Conservation (phyloP, 2,888 invertebrate species). For the Dasysyrphus tricinctus region DNA sequence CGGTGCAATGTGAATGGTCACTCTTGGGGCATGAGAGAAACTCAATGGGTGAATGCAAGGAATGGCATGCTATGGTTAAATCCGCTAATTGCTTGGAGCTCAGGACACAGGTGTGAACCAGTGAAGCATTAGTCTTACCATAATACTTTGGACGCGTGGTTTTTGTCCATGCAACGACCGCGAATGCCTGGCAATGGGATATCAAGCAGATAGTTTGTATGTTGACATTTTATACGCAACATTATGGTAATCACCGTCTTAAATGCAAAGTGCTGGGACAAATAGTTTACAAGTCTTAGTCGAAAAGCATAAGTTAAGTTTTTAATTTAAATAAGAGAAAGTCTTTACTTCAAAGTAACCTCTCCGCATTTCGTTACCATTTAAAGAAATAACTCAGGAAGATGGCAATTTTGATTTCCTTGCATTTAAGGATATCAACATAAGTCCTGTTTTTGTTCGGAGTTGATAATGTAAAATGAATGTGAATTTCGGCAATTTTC, state of each 20-base stretch:
- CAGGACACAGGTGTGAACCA: slow-evolving; percentile 61
- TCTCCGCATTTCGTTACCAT: not conserved
- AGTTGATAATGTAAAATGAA: too few relatives aligned
- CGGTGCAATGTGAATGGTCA: slow-evolving; percentile 58
- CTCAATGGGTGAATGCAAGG: slow-evolving; percentile 51
- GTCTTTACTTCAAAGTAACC: not conserved
- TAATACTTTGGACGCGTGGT: not conserved
- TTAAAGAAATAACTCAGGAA: not conserved
- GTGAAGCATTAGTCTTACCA: slow-evolving; percentile 27
- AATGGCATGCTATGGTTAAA: slow-evolving; percentile 57
- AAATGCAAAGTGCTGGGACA: not conserved
- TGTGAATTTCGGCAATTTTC: too few relatives aligned
- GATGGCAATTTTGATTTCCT: too few relatives aligned
- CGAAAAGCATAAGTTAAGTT: not conserved
- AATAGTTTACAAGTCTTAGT: not conserved
- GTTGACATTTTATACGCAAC: slow-evolving; percentile 5
- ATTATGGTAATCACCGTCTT: not conserved
- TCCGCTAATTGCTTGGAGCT: slow-evolving; percentile 56
- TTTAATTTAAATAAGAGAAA: not conserved
- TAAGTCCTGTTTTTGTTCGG: too few relatives aligned
- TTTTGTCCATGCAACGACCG: not conserved
- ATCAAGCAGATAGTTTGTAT: not conserved
- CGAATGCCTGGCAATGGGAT: not conserved
- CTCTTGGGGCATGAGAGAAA: slow-evolving; percentile 59
- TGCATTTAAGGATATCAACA: too few relatives aligned